phyloP scores from a whole-genome alignment of 2,888 invertebrate genomes.

The Philaethria dido region DNA sequence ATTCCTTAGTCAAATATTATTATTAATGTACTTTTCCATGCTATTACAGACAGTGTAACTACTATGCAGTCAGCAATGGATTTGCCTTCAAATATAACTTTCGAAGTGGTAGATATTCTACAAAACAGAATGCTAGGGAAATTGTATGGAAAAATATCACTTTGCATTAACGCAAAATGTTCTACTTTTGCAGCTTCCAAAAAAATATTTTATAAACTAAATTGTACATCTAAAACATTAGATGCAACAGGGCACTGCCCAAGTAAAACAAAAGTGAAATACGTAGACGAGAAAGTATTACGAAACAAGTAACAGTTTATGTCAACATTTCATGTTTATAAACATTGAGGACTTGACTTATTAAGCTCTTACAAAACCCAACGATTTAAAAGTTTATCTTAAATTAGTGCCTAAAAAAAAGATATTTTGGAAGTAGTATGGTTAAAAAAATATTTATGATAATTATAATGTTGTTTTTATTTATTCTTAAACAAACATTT shows the following conservation, averaged over 20 bases:
- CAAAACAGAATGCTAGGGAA: slow-evolving; percentile 72
- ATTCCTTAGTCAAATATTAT: neutral
- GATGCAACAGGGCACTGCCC: slow-evolving; percentile 65
- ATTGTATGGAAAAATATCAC: slow-evolving; percentile 70
- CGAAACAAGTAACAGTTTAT: slow-evolving; percentile 34
- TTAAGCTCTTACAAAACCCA: slow-evolving; percentile 45
- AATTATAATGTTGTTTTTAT: slow-evolving; percentile 29
- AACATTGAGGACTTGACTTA: slow-evolving; percentile 41
- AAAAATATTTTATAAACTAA: slow-evolving; percentile 65
- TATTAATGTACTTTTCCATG: slow-evolving; percentile 31
- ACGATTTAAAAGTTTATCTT: slow-evolving; percentile 40
- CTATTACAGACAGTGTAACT: slow-evolving; percentile 67
- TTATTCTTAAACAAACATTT: slow-evolving; percentile 25
- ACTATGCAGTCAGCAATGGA: slow-evolving; percentile 74
- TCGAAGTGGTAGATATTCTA: slow-evolving; percentile 73
- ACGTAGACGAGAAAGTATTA: slow-evolving; percentile 48
- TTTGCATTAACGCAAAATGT: slow-evolving; percentile 72
- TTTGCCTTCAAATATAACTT: slow-evolving; percentile 70
- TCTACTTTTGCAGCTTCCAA: slow-evolving; percentile 64
- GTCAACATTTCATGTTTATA: slow-evolving; percentile 45
- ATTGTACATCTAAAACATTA: slow-evolving; percentile 67
- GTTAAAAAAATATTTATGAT: slow-evolving; percentile 9
- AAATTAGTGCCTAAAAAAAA: slow-evolving; percentile 27
- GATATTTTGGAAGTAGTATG: slow-evolving; percentile 26
- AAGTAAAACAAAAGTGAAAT: slow-evolving; percentile 59